These are phyloP conservation scores for Piscicola geometra DNA, from an alignment of 2,888 invertebrate genomes.

Conservation along the genomic window DNA sequence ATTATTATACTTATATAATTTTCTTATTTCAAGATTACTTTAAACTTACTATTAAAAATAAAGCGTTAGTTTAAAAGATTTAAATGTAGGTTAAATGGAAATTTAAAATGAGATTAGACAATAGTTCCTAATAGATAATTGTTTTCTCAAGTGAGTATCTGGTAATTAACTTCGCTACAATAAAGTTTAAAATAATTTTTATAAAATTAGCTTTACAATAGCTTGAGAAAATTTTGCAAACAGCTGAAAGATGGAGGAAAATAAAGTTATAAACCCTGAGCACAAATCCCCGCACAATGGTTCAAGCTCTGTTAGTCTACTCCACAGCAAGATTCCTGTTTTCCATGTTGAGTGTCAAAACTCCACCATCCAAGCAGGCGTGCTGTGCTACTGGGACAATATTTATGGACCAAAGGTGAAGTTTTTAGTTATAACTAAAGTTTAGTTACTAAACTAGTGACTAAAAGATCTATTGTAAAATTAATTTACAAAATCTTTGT, in stretches of 20 bases:
- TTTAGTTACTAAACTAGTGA: neutral
- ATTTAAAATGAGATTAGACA: too few species aligned
- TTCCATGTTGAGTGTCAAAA: constrained; percentile 22
- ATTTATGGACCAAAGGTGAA: constrained; percentile 51
- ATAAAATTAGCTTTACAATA: too few species aligned
- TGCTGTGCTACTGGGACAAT: constrained; percentile 53
- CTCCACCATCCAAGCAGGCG: constrained; percentile 41
- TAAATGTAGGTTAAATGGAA: too few species aligned
- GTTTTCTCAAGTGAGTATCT: too few species aligned
- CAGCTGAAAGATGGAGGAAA: neutral
- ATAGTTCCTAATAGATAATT: too few species aligned
- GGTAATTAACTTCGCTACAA: too few species aligned
- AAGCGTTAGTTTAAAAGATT: too few species aligned
- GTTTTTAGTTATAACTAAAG: neutral
- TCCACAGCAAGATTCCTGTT: constrained; percentile 24
- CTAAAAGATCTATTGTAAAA: neutral
- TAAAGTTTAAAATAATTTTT: too few species aligned
- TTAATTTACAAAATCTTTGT: neutral
- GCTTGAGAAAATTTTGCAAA: too few species aligned
- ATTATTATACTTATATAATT: too few species aligned
- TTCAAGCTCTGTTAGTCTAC: neutral
- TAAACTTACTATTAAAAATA: too few species aligned
- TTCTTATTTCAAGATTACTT: too few species aligned
- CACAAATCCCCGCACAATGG: neutral
- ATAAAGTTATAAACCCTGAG: neutral